A percentile compares a stretch with the other conserved stretches of the same genome.
Conservation (phyloP, 2,888 invertebrate genomes). For the Machimus atricapillus region DNA sequence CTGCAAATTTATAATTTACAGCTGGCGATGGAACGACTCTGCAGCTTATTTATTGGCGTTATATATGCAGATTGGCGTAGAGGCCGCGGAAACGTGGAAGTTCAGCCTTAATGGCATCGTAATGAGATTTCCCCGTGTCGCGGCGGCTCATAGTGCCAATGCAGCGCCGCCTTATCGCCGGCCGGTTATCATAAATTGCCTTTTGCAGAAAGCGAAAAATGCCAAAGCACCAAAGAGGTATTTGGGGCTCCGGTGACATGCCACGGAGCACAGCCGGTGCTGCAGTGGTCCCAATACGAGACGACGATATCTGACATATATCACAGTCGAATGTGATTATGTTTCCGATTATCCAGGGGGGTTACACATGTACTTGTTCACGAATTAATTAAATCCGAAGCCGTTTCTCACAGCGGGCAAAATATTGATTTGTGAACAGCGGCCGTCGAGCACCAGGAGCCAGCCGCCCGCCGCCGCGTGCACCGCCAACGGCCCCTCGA, state of each 20-base stretch:
- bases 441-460: not conserved
- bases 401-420: conserved; percentile 15
- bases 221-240: not conserved
- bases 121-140: conserved; percentile 5
- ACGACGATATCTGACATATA: conserved; percentile 29
- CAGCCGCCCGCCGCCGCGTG: too few relatives aligned
- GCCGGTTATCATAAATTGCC: not conserved
- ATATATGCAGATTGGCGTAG: conserved; percentile 15
- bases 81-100: conserved; percentile 18
- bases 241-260: not conserved
- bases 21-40: conserved; percentile 2
- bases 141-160: not conserved
- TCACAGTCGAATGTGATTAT: conserved; percentile 17
- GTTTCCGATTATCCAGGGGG: conserved; percentile 24
- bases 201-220: conserved; percentile 3
- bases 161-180: not conserved
- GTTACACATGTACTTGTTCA: conserved; percentile 34
- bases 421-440: conserved; percentile 27
- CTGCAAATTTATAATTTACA: conserved; percentile 44
- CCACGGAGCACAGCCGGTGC: not conserved
- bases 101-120: not conserved
- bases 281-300: not conserved
- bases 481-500: not conserved
- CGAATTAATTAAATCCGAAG: conserved; percentile 31
- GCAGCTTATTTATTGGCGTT: not conserved